Conservation (phyloP, 2,797 vertebrate genomes). For the Mormyrops attenuatus region DNA sequence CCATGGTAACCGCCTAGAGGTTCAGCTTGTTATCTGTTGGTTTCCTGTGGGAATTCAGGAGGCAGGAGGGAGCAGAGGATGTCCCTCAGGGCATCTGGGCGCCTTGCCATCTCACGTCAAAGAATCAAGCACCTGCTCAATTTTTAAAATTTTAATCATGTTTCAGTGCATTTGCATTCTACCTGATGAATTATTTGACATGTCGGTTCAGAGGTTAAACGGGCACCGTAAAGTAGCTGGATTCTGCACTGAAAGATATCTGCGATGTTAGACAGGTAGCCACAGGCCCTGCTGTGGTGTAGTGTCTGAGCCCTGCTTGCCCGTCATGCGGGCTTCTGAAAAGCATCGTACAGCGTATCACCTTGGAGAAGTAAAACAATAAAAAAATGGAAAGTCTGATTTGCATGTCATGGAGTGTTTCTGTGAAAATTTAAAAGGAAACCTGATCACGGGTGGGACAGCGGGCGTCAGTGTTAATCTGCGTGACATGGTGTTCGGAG, state of each 20-base stretch:
- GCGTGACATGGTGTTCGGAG: background rate
- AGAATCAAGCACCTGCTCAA: background rate
- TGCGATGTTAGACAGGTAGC: background rate
- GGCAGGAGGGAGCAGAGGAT: background rate
- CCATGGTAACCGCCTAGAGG: slow-evolving; percentile 3
- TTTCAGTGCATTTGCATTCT: background rate
- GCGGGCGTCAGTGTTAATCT: background rate
- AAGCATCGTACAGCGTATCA: background rate
- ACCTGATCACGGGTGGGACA: background rate
- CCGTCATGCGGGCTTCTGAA: background rate
- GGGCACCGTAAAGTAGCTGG: background rate
- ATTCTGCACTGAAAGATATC: background rate
- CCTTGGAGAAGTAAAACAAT: background rate
- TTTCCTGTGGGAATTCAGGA: slow-evolving; percentile 7
- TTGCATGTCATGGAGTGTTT: background rate
- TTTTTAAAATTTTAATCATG: background rate
- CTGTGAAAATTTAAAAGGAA: background rate
- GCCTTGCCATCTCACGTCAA: background rate
- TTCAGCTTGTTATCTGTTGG: background rate
- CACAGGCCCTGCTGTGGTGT: background rate
- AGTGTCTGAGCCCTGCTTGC: background rate
- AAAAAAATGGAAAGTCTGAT: background rate
- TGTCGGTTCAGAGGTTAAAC: background rate
- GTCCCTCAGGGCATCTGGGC: background rate
- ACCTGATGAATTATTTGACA: background rate